A percentile compares a stretch with the other conserved stretches of the same genome.
These are phyloP conservation scores for Seriola quinqueradiata DNA, from an alignment of 2,113 vertebrate genomes.

Conservation along the genomic window DNA sequence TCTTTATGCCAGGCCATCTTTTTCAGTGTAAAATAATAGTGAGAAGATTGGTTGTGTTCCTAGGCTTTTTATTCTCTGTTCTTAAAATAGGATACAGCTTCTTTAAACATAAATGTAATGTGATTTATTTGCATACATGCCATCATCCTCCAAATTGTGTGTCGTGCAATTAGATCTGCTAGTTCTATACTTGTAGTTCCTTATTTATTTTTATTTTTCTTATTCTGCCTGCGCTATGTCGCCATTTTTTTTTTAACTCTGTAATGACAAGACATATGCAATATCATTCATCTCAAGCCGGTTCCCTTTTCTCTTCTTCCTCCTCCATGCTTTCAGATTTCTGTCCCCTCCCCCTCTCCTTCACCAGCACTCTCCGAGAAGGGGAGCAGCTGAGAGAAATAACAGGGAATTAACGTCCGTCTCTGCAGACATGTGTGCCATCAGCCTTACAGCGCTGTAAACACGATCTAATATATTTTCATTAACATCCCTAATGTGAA, in stretches of 20 bases:
- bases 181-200: neutral
- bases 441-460: conserved; percentile 59
- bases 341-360: conserved; percentile 59
- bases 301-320: conserved; percentile 14
- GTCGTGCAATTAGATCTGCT: neutral
- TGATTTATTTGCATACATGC: neutral
- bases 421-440: conserved; percentile 56
- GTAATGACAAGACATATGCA: neutral
- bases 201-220: neutral
- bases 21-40: neutral
- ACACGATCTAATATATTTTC: conserved; percentile 66
- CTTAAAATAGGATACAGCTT: neutral
- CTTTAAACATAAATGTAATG: neutral
- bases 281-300: conserved; percentile 3
- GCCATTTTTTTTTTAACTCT: neutral
- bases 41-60: neutral
- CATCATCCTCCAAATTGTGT: neutral
- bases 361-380: conserved; percentile 45
- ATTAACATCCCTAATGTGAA: conserved; percentile 50
- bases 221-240: neutral
- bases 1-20: neutral
- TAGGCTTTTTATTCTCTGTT: neutral
- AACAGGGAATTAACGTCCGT: conserved; percentile 71
- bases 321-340: conserved; percentile 30
- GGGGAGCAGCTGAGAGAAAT: conserved; percentile 79